phyloP scores from a whole-genome alignment of 2,797 vertebrate species.

The Spheniscus humboldti region DNA sequence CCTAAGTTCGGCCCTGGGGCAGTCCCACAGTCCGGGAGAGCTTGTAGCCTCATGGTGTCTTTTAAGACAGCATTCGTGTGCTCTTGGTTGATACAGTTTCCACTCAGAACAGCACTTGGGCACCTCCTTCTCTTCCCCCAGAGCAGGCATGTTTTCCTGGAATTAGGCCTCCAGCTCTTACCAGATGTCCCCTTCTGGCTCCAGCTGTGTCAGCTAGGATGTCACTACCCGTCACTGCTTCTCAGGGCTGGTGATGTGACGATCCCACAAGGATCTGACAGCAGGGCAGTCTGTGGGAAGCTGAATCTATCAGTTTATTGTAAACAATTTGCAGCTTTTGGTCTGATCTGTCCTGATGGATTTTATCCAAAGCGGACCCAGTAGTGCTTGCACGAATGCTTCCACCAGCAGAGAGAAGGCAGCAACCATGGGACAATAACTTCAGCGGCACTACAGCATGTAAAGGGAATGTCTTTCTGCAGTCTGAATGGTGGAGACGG shows the following conservation, averaged over 20 bases:
- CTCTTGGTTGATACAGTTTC: background rate
- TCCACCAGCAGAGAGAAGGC: background rate
- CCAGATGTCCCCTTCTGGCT: background rate
- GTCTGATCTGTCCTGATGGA: background rate
- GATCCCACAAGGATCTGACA: background rate
- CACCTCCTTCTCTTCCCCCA: background rate
- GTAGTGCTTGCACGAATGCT: rapidly evolving
- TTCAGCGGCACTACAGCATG: rapidly evolving
- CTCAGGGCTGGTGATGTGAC: rapidly evolving
- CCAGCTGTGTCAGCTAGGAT: background rate
- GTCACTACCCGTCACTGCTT: background rate
- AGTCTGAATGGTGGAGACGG: background rate
- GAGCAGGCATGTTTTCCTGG: background rate
- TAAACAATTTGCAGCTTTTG: background rate
- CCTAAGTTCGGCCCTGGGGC: background rate
- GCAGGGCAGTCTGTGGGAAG: background rate
- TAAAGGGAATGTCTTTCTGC: background rate
- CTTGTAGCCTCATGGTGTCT: background rate
- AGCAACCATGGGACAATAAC: background rate
- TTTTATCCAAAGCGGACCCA: background rate
- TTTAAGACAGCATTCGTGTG: background rate
- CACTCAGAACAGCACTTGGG: background rate
- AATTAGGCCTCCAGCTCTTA: background rate
- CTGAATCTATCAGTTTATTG: background rate
- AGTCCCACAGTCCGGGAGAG: background rate